Percentiles rank a stretch among this genome's conserved stretches.
Evolutionary conservation across 1,140 invertebrate genomes (phyloP).

Genomic region (Lasioglossum baleicum): DNA sequence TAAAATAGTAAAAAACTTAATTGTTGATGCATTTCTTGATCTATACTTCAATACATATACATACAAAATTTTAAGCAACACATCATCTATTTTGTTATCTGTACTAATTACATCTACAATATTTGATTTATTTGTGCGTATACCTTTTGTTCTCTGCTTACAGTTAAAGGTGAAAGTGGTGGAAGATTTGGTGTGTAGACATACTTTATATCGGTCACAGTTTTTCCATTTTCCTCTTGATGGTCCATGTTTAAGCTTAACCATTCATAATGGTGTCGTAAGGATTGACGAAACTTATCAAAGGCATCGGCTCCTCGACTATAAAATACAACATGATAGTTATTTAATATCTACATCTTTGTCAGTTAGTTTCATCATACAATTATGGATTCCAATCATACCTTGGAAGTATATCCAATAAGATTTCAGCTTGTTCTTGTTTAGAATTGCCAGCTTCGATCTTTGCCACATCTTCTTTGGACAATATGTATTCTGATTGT

Average conservation of each 20-base stretch:
- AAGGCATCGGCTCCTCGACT: conserved; percentile 72
- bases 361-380: not conserved
- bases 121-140: not conserved
- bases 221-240: conserved; percentile 49
- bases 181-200: conserved; percentile 65
- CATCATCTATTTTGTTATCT: conserved; percentile 9
- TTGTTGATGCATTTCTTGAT: not conserved
- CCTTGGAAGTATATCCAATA: conserved; percentile 71
- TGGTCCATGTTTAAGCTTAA: conserved; percentile 69
- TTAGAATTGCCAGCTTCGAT: conserved; percentile 64
- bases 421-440: conserved; percentile 59
- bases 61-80: not conserved
- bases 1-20: conserved; percentile 25
- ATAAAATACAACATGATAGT: conserved; percentile 3
- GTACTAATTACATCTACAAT: not conserved
- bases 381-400: conserved; percentile 39
- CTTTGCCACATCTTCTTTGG: conserved; percentile 60
- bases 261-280: conserved; percentile 73
- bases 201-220: conserved; percentile 39
- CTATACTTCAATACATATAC: not conserved
- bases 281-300: conserved; percentile 68
- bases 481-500: conserved; percentile 66
- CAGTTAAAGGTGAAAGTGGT: conserved; percentile 70
- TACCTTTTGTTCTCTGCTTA: conserved; percentile 72
- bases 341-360: not conserved